Base-by-base conservation (phyloP, 2,888 invertebrate species). In the Zelleria hepariella region DNA sequence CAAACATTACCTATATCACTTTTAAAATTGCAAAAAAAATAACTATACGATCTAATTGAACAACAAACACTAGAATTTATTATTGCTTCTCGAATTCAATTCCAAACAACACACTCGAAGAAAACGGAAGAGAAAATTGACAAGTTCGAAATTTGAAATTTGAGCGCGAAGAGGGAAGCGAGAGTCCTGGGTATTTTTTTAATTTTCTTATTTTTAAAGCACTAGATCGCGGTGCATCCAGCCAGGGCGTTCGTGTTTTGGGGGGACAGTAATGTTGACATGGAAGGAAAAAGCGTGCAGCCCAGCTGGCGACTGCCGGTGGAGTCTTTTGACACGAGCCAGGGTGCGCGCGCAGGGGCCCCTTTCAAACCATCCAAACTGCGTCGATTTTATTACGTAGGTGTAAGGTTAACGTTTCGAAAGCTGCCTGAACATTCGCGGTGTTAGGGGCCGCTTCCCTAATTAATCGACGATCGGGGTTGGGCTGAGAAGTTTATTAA, bases 221-320 rank as follows among this genome's bases (percentile, higher is more conserved):
- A 61, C 68, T 62, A 60, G 67, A 66, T 70, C 64, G 65, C 70
- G 68, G 64, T 73, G 72, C 72, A 70, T 74, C 74, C 81, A 83
- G 86, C 86, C 86, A 78, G 84, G 85, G 79, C 78, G 72, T 63
- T 80, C 81, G 84, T 81, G 78, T 77, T 78, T 80, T 86, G 72
- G 71, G 76, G 71, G 59, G 69, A 66, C 71, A 71, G 76, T 66
- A 71, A 71, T 85, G 82, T 83, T 84, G 82, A 80, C 76, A 69
- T 68, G 73, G 68, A 64, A 72, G 67, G 57, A 59, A 48, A 70
- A 77, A 75, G 80, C 87, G 87, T 82, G 87, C 77, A 71, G 80
- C 87, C 87, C 80, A 81, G 87, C 86, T 82, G 86, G 75, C 68
- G 66, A 86, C 87, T 88, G 82, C 85, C 87, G 87, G 86, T 86